phyloP scores from a whole-genome alignment of 2,888 invertebrate genomes.

The Operophtera brumata region DNA sequence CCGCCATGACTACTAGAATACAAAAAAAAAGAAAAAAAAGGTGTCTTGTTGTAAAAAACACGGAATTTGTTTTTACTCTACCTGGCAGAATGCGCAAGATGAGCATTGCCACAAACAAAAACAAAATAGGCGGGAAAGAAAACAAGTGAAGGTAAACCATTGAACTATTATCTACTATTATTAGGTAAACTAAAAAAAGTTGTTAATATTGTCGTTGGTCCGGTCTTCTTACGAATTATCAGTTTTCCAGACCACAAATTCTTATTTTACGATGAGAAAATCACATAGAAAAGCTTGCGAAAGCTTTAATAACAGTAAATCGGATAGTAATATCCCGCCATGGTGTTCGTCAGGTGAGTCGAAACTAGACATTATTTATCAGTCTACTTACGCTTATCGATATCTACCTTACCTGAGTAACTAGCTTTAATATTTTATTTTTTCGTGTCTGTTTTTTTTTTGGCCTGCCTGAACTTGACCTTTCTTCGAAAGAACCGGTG shows the following conservation, averaged over 20 bases:
- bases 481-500: too few relatives aligned
- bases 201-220: not conserved
- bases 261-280: conserved; percentile 6
- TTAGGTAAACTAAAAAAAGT: not conserved
- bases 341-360: conserved; percentile 64
- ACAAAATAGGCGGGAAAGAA: conserved; percentile 21
- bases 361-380: not conserved
- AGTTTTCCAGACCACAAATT: not conserved
- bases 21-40: too few relatives aligned
- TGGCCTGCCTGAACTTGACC: too few relatives aligned
- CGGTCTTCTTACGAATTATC: not conserved
- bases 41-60: too few relatives aligned
- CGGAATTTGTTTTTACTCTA: not conserved
- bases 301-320: conserved; percentile 49
- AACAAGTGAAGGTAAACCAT: too few relatives aligned
- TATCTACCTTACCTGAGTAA: too few relatives aligned
- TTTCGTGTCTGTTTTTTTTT: too few relatives aligned
- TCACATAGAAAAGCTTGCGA: conserved; percentile 42
- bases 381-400: not conserved
- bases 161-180: too few relatives aligned
- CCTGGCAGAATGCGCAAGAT: conserved; percentile 10
- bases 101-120: conserved; percentile 1
- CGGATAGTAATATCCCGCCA: conserved; percentile 55
- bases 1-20: too few relatives aligned
- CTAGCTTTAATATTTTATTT: too few relatives aligned